Evolutionary conservation across 2,888 invertebrate genomes (phyloP).

Genomic region (Germaria angustata): DNA sequence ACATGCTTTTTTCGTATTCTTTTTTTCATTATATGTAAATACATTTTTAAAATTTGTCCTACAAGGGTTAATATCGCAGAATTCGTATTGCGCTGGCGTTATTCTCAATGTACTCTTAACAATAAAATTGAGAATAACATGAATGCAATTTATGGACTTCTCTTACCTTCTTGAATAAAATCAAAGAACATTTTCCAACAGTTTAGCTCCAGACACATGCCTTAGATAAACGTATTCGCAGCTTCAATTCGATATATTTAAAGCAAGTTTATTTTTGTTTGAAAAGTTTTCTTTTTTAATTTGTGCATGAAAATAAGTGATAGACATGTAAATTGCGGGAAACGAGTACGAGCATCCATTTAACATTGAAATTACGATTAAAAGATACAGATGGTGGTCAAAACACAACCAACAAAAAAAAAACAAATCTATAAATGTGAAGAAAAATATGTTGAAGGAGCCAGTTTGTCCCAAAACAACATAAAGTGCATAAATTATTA

Average conservation of each 20-base stretch:
- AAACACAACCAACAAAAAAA: conserved; percentile 1
- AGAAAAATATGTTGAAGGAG: conserved; percentile 50
- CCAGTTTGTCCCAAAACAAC: background rate
- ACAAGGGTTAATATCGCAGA: conserved; percentile 31
- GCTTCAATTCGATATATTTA: conserved; percentile 59
- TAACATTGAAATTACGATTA: conserved; percentile 54
- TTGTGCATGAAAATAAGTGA: conserved; percentile 26
- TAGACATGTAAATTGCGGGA: conserved; percentile 62
- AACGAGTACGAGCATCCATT: conserved; percentile 55
- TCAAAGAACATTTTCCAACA: conserved; percentile 47
- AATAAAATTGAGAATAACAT: conserved; percentile 1
- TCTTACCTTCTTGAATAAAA: conserved; percentile 50
- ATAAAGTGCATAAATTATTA: conserved; percentile 6
- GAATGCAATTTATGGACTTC: background rate
- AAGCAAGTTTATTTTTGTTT: conserved; percentile 60
- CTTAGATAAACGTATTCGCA: conserved; percentile 63
- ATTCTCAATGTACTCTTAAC: conserved; percentile 15
- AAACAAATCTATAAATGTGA: conserved; percentile 30
- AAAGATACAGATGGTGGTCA: conserved; percentile 36
- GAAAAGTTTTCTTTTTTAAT: conserved; percentile 58
- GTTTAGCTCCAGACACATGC: conserved; percentile 67
- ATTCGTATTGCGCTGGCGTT: conserved; percentile 47
- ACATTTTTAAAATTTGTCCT: background rate
- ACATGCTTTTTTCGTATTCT: no score
- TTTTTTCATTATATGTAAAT: no score